Conservation (phyloP, 2,888 invertebrate genomes). For the Tipula helvola region DNA sequence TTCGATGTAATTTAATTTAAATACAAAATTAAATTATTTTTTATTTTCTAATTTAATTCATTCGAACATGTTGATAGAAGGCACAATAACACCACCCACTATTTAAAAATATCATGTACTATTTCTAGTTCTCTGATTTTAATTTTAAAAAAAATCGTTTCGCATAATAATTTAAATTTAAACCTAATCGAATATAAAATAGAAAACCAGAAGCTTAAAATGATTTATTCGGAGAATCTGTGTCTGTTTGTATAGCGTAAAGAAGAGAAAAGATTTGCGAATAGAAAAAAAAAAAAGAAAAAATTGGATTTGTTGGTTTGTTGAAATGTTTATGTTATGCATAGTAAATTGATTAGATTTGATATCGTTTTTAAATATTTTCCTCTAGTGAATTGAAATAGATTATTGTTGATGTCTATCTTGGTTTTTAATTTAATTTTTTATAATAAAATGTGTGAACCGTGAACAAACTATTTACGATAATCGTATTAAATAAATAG, state of each 20-base stretch:
- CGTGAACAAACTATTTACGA: no score
- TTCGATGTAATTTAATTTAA: no score
- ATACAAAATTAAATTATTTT: no score
- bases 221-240: background rate
- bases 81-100: background rate
- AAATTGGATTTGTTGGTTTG: background rate
- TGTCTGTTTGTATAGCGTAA: background rate
- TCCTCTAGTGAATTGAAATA: background rate
- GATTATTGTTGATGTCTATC: background rate
- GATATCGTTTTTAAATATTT: background rate
- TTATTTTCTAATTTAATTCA: no score
- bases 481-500: no score
- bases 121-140: background rate
- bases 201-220: background rate
- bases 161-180: background rate
- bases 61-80: background rate
- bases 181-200: background rate
- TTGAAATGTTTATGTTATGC: background rate
- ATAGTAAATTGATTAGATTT: background rate
- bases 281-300: background rate
- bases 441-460: no score
- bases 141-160: background rate
- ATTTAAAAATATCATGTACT: no score
- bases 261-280: background rate
- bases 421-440: background rate